A percentile compares a stretch with the other conserved stretches of the same genome.
Evolutionary conservation across 2,797 vertebrate species (phyloP).

Genomic region (Argentina silus): DNA sequence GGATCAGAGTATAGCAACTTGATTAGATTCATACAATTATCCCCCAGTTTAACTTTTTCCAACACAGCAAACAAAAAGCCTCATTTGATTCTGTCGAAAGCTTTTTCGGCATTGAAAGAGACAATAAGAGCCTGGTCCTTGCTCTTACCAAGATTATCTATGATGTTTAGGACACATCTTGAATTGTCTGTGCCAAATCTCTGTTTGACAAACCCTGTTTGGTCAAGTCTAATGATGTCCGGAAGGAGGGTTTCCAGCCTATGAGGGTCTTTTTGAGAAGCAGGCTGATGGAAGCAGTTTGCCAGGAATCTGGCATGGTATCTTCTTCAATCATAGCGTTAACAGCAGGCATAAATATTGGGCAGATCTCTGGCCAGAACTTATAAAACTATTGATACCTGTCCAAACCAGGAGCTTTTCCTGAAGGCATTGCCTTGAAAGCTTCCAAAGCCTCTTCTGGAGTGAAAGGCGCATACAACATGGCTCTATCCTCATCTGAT

Average conservation of each 20-base stretch:
- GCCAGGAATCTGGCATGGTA: neutral
- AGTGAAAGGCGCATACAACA: neutral
- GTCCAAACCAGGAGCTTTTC: conserved; percentile 15
- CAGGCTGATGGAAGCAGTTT: neutral
- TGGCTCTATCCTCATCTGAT: neutral
- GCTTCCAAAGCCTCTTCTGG: conserved; percentile 6
- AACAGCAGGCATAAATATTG: neutral
- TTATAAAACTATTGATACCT: neutral
- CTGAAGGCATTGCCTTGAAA: conserved; percentile 15
- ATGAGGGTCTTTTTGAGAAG: neutral
- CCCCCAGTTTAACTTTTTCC: conserved; percentile 7
- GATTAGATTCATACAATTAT: too few relatives aligned
- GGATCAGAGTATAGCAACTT: too few relatives aligned
- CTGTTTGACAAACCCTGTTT: too few relatives aligned
- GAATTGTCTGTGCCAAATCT: too few relatives aligned
- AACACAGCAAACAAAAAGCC: neutral
- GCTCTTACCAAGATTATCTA: too few relatives aligned
- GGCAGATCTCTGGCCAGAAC: neutral
- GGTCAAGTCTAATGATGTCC: too few relatives aligned
- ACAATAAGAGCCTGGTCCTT: neutral
- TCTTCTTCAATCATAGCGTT: neutral
- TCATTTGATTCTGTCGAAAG: neutral
- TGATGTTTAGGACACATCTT: too few relatives aligned
- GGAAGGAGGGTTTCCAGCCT: too few relatives aligned
- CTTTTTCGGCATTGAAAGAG: neutral